Base-by-base conservation (phyloP, 2,888 invertebrate species). In the Allacma fusca region DNA sequence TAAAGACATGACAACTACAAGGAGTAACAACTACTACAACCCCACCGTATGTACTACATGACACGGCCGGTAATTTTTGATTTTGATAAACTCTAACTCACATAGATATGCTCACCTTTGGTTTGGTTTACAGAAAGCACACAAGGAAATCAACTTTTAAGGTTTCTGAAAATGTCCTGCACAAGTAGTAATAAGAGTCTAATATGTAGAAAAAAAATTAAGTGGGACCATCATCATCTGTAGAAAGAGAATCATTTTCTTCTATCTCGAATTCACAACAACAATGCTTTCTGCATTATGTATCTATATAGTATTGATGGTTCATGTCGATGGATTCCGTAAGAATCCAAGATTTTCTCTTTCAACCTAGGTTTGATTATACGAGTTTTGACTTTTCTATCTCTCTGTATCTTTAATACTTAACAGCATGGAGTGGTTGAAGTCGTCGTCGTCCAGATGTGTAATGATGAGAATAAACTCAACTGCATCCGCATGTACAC, bases 321-420 rank as follows among this genome's bases (percentile, higher is more conserved):
- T 16, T 50, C 19, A 50, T 50, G 50, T 19, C 50, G 19, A 50
- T 34, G 7, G 5, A 50, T 13, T 50, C 50, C 50, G 16, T 50
- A 50, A 50, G 50, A 50, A 50, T n/a, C 50, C 19, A 16, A 50
- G 50, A 50, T 50, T 50, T 50, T 50, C 50, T 50, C 50, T 50
- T 50, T 50, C 50, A 50, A 16, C 50, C 50, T 5, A 50, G 50
- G 9, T 50, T 50, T 50, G 50, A 50, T 50, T 50, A 50, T 16
- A 50, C 50, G 50, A 50, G 50, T 50, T 50, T 50, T 50, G 50
- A 50, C 50, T 50, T n/a, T n/a, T 50, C 50, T 50, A 50, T 50
- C 5, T 50, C 16, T 50, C 19, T 19, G 50, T 50, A 50, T 50
- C 50, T n/a, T 50, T 50, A 50, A 50, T 5, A 50, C 50, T 50